Conservation (phyloP, 2,888 invertebrate genomes). For the Aphodius granarius region DNA sequence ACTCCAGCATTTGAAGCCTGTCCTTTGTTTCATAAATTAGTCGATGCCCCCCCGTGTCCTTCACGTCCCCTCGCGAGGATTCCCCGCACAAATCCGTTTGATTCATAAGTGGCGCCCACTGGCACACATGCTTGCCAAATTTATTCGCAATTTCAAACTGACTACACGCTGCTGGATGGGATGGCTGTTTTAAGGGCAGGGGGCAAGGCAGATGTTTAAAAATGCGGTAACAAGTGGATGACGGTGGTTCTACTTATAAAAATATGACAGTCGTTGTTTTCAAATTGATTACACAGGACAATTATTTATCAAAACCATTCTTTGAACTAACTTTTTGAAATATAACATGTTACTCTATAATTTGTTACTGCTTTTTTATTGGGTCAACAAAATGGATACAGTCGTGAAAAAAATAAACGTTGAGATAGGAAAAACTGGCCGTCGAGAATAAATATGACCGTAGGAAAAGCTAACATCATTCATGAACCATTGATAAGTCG, state of each 20-base stretch:
- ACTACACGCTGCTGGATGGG: background rate
- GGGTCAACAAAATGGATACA: too few relatives aligned
- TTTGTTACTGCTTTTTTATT: too few relatives aligned
- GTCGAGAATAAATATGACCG: too few relatives aligned
- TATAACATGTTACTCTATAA: too few relatives aligned
- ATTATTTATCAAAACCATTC: too few relatives aligned
- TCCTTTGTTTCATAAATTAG: conserved; percentile 29
- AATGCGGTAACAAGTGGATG: background rate
- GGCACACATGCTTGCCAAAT: background rate
- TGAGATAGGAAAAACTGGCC: too few relatives aligned
- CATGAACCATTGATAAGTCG: too few relatives aligned
- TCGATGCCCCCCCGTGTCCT: conserved; percentile 21
- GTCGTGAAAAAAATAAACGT: too few relatives aligned
- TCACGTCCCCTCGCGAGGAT: background rate
- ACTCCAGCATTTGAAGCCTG: conserved; percentile 25
- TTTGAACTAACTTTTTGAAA: too few relatives aligned
- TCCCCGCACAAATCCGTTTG: background rate
- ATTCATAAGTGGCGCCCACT: background rate
- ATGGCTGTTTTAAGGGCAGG: background rate
- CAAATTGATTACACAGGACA: too few relatives aligned
- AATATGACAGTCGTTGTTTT: too few relatives aligned
- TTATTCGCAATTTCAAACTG: background rate
- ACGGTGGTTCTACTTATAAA: background rate
- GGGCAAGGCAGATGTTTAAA: background rate
- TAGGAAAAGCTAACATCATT: too few relatives aligned